Conservation (phyloP, 2,113 vertebrate species). For the Eurystomus gularis region DNA sequence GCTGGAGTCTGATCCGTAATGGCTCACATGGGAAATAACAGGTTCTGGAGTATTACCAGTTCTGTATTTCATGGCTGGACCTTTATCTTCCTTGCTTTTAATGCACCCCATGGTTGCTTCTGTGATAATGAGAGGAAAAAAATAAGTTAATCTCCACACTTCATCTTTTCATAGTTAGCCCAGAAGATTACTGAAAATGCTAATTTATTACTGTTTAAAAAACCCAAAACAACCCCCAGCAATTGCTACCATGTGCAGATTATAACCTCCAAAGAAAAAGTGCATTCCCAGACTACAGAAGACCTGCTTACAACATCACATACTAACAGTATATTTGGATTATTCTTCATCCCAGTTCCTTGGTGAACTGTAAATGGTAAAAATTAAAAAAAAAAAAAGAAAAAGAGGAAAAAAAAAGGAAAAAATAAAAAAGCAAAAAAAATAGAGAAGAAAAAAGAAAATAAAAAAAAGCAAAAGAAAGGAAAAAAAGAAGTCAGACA, state of each 20-base stretch:
- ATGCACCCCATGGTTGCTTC: slow-evolving; percentile 89
- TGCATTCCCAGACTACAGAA: not conserved
- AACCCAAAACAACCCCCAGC: not conserved
- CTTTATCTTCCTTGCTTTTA: slow-evolving; percentile 95
- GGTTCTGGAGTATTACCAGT: slow-evolving; percentile 82
- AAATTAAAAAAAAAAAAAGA: no score
- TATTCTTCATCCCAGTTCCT: not conserved
- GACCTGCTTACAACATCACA: not conserved
- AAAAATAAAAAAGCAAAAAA: no score
- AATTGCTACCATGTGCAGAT: not conserved
- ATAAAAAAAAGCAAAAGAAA: no score
- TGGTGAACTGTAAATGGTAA: not conserved
- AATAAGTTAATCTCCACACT: not conserved
- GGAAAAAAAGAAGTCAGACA: not conserved
- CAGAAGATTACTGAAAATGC: not conserved
- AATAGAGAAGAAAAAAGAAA: no score
- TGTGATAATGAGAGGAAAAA: slow-evolving; percentile 39
- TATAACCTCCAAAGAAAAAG: not conserved
- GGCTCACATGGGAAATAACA: slow-evolving; percentile 74
- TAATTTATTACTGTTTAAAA: not conserved
- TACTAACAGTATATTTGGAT: not conserved
- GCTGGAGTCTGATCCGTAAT: slow-evolving; percentile 87
- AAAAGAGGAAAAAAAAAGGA: no score
- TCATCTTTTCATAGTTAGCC: not conserved
- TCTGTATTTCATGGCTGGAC: slow-evolving; percentile 86